A percentile compares a stretch with the other conserved stretches of the same genome.
Evolutionary conservation across 2,113 vertebrate genomes (phyloP).

Genomic region (Xenopus borealis): DNA sequence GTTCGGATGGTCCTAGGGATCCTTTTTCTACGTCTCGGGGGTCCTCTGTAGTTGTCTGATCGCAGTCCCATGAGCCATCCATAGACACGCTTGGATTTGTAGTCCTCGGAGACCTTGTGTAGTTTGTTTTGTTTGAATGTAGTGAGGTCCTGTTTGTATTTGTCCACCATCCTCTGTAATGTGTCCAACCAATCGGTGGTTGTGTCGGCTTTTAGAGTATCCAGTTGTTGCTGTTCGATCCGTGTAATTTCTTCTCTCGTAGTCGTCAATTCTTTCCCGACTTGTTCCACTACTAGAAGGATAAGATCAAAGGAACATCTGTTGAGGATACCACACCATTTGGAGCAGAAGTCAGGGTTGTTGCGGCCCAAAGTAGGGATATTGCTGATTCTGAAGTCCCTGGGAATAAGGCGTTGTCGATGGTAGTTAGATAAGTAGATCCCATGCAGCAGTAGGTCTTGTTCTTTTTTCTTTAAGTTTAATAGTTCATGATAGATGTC

Average conservation of each 20-base stretch:
- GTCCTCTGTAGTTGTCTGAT: not conserved
- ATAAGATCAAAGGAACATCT: not conserved
- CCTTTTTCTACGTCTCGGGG: not conserved
- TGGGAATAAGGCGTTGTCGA: not conserved
- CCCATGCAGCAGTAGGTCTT: not conserved
- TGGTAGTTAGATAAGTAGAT: not conserved
- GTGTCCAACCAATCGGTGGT: not conserved
- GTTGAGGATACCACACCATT: not conserved
- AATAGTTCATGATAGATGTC: not conserved
- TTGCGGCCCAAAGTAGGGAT: not conserved
- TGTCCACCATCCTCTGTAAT: no score
- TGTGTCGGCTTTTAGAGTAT: accelerated
- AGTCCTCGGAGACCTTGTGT: not conserved
- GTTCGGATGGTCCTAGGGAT: not conserved
- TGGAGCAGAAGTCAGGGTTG: not conserved
- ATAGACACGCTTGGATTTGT: not conserved
- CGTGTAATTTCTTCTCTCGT: not conserved
- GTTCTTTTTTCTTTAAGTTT: not conserved
- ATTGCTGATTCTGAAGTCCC: not conserved
- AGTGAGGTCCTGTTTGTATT: not conserved
- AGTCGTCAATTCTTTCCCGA: not conserved
- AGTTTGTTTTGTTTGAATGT: not conserved
- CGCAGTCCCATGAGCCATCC: not conserved
- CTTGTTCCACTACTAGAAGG: not conserved
- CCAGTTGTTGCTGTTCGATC: not conserved